Base-by-base conservation (phyloP, 35 echinoderm and acorn worm genomes). In the Ophiothrix spiculata region DNA sequence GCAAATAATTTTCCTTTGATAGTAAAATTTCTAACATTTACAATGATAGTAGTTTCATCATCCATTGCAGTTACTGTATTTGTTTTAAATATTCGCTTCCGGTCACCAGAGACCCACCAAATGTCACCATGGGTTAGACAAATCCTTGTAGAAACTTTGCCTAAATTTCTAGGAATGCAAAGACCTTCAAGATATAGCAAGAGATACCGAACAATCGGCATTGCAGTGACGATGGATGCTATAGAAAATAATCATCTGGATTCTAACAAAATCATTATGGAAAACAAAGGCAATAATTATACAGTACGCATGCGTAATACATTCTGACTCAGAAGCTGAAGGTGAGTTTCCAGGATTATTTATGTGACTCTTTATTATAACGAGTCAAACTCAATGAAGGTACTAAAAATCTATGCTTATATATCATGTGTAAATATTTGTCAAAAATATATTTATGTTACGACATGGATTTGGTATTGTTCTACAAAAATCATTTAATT, bases 1-100 rank as follows among this genome's bases (percentile, higher is more conserved):
- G 96, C 92, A 12, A 94, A 94, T 32, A 90, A 89, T 79, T 94
- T 99, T 32, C 96, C 96, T 41, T 87, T 99, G 14, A 99, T 99
- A 38, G 92, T 93, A 21, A 99, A 99, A 85, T 99, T 94, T 56
- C 80, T 99, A 33, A 83, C 94, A 21, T 99, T 99, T 79, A 99
- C 96, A 31, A 99, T 94, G 92, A 69, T 91, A 1, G 79, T 99
- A 17, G 96, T 99, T 15, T 87, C 96, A 29, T 99, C 96, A 39
- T 99, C 96, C 33, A 99, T 99, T 63, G 89, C 91, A 19, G 75
- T 99, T 17, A 92, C 96, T 16, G 92, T 94, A 19, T 90, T 99
- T 60, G 90, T 99, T 41, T 86, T 99, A 11, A 99, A 99, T 76
- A 88, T 99, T 40, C 86, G 92, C 31, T 93, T 91, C 75, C 81